Percentiles rank a stretch among this genome's conserved stretches.
Evolutionary conservation across 2,797 vertebrate species (phyloP).

Genomic region (Leontopithecus rosalia): DNA sequence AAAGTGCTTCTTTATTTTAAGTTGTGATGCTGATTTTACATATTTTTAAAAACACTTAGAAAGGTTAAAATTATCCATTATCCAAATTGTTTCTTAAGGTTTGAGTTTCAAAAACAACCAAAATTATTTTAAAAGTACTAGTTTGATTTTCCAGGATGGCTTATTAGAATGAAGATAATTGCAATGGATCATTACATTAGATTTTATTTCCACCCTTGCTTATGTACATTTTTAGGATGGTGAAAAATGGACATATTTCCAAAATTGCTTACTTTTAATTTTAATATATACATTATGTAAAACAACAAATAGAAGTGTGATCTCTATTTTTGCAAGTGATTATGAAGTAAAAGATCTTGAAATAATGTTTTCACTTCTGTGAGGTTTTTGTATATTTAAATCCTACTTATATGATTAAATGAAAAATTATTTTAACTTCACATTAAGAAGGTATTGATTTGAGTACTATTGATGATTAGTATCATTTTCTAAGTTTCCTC

Average conservation of each 20-base stretch:
- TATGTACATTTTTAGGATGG: background rate
- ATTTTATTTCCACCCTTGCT: background rate
- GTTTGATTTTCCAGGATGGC: background rate
- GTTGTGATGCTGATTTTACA: conserved; percentile 19
- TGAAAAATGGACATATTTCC: background rate
- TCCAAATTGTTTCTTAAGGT: background rate
- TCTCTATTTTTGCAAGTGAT: background rate
- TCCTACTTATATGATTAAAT: background rate
- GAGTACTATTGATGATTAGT: background rate
- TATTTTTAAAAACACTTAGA: background rate
- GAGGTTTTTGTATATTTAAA: background rate
- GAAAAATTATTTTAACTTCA: background rate
- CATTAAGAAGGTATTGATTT: conserved; percentile 8
- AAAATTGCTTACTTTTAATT: conserved; percentile 14
- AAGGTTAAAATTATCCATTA: background rate
- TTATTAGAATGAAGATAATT: background rate
- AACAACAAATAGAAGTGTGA: background rate
- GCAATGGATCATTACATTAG: background rate
- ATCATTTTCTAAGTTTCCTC: background rate
- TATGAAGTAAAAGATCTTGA: conserved; percentile 25
- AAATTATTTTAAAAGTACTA: background rate
- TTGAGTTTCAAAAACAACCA: background rate
- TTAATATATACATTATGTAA: background rate
- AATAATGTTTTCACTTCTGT: conserved; percentile 7
- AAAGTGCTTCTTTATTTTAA: conserved; percentile 10